Evolutionary conservation across 1,140 invertebrate genomes (phyloP).

Genomic region (Dufourea novaeangliae): DNA sequence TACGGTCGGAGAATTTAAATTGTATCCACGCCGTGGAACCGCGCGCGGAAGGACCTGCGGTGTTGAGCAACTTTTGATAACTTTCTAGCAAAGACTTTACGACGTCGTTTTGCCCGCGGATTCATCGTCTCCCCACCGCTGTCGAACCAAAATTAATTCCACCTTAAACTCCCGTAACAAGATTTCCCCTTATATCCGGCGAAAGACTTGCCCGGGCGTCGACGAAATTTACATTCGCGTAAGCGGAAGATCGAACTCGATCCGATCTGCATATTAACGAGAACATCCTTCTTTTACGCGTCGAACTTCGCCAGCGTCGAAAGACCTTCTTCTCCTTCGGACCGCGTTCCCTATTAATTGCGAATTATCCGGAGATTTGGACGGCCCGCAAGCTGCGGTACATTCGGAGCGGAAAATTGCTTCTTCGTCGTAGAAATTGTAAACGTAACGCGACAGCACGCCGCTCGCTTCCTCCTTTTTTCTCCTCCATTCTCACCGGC

Average conservation of each 20-base stretch:
- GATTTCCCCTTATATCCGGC: constrained; percentile 15
- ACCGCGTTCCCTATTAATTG: constrained; percentile 30
- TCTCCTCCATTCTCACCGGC: background rate
- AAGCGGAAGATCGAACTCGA: constrained; percentile 10
- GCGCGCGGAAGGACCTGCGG: background rate
- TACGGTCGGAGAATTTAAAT: background rate
- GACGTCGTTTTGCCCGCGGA: constrained; percentile 4
- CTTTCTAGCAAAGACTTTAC: constrained; percentile 15
- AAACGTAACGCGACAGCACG: background rate
- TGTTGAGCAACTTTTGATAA: constrained; percentile 20
- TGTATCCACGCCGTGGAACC: background rate
- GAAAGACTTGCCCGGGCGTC: background rate
- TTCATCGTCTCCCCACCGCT: background rate
- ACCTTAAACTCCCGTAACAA: constrained; percentile 23
- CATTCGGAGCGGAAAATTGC: constrained; percentile 19
- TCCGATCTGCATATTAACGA: constrained; percentile 38
- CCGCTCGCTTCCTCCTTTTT: too few species aligned
- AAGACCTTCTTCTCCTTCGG: background rate
- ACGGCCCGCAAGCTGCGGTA: constrained; percentile 11
- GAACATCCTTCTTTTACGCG: constrained; percentile 3
- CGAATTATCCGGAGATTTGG: constrained; percentile 26
- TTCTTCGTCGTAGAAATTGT: constrained; percentile 1
- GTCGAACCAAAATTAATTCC: constrained; percentile 41
- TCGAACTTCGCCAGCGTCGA: background rate
- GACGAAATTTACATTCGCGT: constrained; percentile 21